These are phyloP conservation scores for Pomatostomus ruficeps DNA, from an alignment of 2,113 vertebrate species.

Conservation along the genomic window DNA sequence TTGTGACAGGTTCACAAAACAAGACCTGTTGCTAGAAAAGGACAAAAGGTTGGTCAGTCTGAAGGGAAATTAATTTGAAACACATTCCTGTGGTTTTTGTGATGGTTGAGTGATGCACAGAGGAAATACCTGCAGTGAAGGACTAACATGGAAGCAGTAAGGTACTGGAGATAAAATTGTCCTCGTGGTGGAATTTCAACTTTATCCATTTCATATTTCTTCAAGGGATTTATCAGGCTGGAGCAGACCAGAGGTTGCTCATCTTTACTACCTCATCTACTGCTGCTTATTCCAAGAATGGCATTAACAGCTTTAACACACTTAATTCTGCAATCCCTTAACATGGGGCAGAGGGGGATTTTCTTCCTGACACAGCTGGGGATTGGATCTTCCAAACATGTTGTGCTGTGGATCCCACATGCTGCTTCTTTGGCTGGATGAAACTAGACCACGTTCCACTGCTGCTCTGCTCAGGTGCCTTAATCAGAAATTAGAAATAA, in stretches of 20 bases:
- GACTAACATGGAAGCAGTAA: neutral
- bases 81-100: neutral
- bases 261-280: neutral
- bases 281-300: neutral
- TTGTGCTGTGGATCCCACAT: neutral
- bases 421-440: neutral
- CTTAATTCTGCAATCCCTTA: neutral
- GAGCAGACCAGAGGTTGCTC: neutral
- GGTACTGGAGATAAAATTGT: neutral
- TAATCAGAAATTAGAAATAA: neutral
- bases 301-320: neutral
- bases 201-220: neutral
- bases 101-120: neutral
- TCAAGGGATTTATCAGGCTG: neutral
- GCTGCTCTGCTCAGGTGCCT: neutral
- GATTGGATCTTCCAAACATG: neutral
- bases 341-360: neutral
- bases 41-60: neutral
- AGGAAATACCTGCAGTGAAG: neutral
- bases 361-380: neutral
- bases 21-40: neutral
- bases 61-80: neutral
- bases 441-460: rapidly evolving
- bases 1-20: neutral
- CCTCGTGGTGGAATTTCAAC: neutral